phyloP scores from a whole-genome alignment of 2,797 vertebrate species.

The Microcaecilia unicolor region DNA sequence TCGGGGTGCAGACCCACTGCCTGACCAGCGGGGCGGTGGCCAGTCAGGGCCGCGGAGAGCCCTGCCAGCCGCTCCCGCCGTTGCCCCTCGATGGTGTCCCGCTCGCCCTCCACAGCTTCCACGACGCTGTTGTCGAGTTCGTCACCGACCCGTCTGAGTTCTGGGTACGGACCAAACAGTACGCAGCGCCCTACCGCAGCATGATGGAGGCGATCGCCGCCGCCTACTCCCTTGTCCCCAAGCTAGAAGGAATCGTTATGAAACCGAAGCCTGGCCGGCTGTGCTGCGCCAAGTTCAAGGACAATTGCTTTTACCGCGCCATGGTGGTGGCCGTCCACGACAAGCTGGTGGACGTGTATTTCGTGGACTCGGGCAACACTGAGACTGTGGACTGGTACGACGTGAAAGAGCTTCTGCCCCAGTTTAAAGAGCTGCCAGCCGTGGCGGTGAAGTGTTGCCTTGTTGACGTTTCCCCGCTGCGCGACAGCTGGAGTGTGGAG shows the following conservation, averaged over 20 bases:
- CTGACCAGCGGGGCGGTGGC: slow-evolving; percentile 14
- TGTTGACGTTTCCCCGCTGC: slow-evolving; percentile 53
- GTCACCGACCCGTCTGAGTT: slow-evolving; percentile 70
- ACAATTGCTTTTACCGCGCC: slow-evolving; percentile 71
- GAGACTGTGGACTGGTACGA: slow-evolving; percentile 51
- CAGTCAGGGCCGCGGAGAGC: rapidly evolving
- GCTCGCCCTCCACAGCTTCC: slow-evolving; percentile 43
- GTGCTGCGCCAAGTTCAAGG: slow-evolving; percentile 69
- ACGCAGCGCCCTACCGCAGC: slow-evolving; percentile 51
- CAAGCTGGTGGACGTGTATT: slow-evolving; percentile 50
- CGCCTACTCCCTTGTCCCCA: slow-evolving; percentile 53
- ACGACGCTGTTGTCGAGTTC: slow-evolving; percentile 58
- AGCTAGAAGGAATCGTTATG: slow-evolving; percentile 34
- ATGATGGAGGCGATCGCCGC: slow-evolving; percentile 56
- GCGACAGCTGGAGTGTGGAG: slow-evolving; percentile 58
- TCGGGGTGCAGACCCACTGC: slow-evolving; percentile 47
- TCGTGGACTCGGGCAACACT: slow-evolving; percentile 71
- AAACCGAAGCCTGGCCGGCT: slow-evolving; percentile 58
- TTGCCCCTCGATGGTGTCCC: background rate
- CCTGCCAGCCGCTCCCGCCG: background rate
- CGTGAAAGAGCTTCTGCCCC: slow-evolving; percentile 59
- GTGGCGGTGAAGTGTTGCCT: slow-evolving; percentile 73
- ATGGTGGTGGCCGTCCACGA: slow-evolving; percentile 46
- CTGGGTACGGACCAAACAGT: slow-evolving; percentile 70
- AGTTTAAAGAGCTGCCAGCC: slow-evolving; percentile 58